Evolutionary conservation across 1,140 invertebrate species (phyloP), one percentile per base, ranked within the genome.

Genomic region (Penaeus chinensis): DNA sequence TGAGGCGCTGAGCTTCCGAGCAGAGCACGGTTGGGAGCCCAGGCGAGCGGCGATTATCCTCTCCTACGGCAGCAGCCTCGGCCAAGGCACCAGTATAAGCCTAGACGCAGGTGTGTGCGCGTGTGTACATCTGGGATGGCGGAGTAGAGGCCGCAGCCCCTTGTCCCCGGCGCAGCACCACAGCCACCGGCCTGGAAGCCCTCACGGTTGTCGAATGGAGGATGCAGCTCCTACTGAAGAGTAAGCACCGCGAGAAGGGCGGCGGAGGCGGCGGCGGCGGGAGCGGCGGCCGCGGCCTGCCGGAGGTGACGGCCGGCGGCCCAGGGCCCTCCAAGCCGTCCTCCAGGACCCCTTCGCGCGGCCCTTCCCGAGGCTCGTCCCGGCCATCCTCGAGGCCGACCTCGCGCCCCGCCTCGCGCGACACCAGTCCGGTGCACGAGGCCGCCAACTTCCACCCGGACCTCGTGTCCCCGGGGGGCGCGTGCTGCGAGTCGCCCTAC

Each of bases 141-240:
- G 86, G 89, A 66, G 82, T 85, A 85, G 79, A 54, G 69, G 42
- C 83, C 63, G 66, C 62, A 47, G 61, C 22, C 60, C 32, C 63
- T 69, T 27, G 16, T 71, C 37, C 61, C 76, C 54, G 71, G 42
- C 84, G 78, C 78, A 74, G 79, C 7, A 74, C 47, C 82, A 61
- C 85, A 83, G 63, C 89, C 82, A 86, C 87, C 83, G 89, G 84
- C 47, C 82, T 90, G 87, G 89, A 89, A 89, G 89, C 84, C 65
- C 89, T 89, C 84, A 89, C 89, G 37, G 88, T 88, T 47, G 87
- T 90, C 87, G 87, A 89, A 82, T 90, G 89, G 89, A 90, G 89
- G 82, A 90, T 90, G 89, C 89, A 90, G 89, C 87, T 90, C 62
- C 78, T 90, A 80, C 89, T 90, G 54, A 89, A 90, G 85, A 85